Percentiles rank a stretch among this genome's conserved stretches.
Conservation (phyloP, 2,888 invertebrate genomes). For the Clivina fossor region DNA sequence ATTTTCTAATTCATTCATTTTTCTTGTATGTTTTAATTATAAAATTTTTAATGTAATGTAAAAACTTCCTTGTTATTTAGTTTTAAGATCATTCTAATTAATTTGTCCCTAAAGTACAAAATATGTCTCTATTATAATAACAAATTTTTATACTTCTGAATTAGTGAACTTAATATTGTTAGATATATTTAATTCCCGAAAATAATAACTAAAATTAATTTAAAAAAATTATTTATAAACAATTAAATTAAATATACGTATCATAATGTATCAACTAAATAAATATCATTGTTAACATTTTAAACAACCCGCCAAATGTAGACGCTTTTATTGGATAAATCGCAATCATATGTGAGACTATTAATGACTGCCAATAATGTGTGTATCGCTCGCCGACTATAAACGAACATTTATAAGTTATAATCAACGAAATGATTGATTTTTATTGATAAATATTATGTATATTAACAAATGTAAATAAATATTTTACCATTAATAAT, state of each 20-base stretch:
- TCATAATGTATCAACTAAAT: conserved; percentile 22
- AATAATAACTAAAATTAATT: background rate
- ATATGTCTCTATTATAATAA: no score
- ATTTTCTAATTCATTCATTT: background rate
- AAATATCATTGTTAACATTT: conserved; percentile 26
- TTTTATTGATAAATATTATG: conserved; percentile 4
- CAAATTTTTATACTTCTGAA: no score
- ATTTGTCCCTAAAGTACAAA: conserved; percentile 8
- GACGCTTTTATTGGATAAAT: conserved; percentile 23
- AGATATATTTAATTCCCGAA: no score
- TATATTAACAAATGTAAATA: conserved; percentile 23
- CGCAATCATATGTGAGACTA: conserved; percentile 8
- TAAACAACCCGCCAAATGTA: conserved; percentile 16
- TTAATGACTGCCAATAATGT: conserved; percentile 25
- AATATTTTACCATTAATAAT: conserved; percentile 18
- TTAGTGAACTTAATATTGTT: no score
- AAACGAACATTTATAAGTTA: conserved; percentile 4
- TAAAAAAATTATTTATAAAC: background rate
- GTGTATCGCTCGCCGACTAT: conserved; percentile 22
- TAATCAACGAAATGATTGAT: conserved; percentile 14
- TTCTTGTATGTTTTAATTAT: background rate
- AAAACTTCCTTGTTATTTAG: no score
- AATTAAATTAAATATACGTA: conserved; percentile 22
- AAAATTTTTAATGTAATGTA: conserved; percentile 1
- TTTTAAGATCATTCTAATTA: no score